Evolutionary conservation across 2,888 invertebrate genomes (phyloP).

Genomic region (Athalia cordata): DNA sequence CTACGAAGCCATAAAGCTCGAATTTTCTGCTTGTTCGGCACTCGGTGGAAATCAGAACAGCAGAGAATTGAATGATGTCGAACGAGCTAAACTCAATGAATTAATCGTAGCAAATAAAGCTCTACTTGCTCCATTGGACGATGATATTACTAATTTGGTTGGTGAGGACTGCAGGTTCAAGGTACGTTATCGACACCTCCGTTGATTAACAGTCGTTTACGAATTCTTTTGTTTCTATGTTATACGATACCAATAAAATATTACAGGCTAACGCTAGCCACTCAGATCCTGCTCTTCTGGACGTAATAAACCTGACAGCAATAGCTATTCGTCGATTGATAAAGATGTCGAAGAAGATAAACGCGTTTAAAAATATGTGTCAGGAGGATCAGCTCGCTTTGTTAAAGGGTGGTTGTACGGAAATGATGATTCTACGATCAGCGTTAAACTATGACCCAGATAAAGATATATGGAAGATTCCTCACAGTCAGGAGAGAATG

Average conservation of each 20-base stretch:
- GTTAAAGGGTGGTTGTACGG: slow-evolving; percentile 95
- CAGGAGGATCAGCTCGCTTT: slow-evolving; percentile 94
- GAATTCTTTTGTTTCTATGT: background rate
- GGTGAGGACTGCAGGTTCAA: slow-evolving; percentile 80
- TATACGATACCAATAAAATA: slow-evolving; percentile 4
- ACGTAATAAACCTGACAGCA: slow-evolving; percentile 93
- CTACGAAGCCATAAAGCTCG: slow-evolving; percentile 89
- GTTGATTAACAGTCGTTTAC: background rate
- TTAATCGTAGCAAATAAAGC: slow-evolving; percentile 91
- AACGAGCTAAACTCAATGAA: slow-evolving; percentile 89
- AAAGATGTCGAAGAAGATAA: slow-evolving; percentile 90
- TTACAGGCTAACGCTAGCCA: slow-evolving; percentile 66
- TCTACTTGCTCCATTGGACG: slow-evolving; percentile 88
- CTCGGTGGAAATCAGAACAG: slow-evolving; percentile 79
- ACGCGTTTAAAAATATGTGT: slow-evolving; percentile 94
- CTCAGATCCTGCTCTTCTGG: slow-evolving; percentile 83
- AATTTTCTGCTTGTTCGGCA: slow-evolving; percentile 85
- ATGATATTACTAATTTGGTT: slow-evolving; percentile 83
- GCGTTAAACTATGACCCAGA: slow-evolving; percentile 94
- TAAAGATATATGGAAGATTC: slow-evolving; percentile 93
- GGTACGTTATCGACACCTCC: slow-evolving; percentile 70
- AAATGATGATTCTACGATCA: slow-evolving; percentile 96
- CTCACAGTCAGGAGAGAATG: slow-evolving; percentile 85
- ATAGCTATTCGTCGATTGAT: slow-evolving; percentile 91
- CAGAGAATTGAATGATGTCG: slow-evolving; percentile 86